phyloP scores from a whole-genome alignment of 2,888 invertebrate genomes.

The Bellardia bayeri region DNA sequence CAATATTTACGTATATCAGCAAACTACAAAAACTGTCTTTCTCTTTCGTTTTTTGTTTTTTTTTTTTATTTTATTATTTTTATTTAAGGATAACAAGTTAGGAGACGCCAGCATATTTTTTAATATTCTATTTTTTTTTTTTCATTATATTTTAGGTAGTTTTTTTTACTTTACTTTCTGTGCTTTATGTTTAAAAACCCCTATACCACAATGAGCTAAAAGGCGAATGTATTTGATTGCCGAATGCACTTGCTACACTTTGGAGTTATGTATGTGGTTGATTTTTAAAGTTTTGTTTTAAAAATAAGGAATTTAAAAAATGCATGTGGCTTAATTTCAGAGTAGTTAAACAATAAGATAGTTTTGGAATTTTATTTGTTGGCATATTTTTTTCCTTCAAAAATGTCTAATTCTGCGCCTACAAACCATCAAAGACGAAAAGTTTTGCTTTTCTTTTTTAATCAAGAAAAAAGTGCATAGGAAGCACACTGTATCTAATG shows the following conservation, averaged over 20 bases:
- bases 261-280: neutral
- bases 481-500: no score
- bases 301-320: no score
- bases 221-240: slow-evolving; percentile 11
- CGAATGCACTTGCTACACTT: neutral
- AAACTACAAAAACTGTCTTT: slow-evolving; percentile 31
- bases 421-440: no score
- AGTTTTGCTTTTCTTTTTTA: no score
- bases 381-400: no score
- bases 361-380: no score
- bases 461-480: no score
- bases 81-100: slow-evolving; percentile 70
- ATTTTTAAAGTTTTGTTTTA: neutral
- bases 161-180: neutral
- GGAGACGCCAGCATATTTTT: slow-evolving; percentile 74
- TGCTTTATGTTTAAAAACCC: slow-evolving; percentile 16
- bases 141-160: slow-evolving; percentile 39
- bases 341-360: no score
- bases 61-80: slow-evolving; percentile 25
- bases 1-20: slow-evolving; percentile 10
- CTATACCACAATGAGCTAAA: slow-evolving; percentile 1
- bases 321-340: no score
- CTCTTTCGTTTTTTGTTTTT: neutral
- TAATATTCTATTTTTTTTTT: slow-evolving; percentile 69
- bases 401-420: no score